These are phyloP conservation scores for Piezodorus guildinii DNA, from an alignment of 1,140 invertebrate genomes.

Conservation along the genomic window DNA sequence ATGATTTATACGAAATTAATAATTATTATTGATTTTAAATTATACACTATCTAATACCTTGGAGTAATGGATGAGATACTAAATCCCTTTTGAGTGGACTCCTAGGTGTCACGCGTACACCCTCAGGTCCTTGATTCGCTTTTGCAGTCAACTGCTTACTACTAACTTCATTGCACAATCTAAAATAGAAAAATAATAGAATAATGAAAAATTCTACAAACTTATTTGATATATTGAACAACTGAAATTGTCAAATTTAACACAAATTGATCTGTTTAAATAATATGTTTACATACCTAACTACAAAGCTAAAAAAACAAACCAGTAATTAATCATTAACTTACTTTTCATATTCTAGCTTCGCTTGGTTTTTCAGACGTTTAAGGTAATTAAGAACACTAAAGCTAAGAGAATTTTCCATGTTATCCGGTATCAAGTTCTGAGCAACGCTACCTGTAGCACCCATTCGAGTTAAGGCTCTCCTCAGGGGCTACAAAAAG, in stretches of 20 bases:
- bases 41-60: slow-evolving; percentile 34
- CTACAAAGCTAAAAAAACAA: no score
- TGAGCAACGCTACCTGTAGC: slow-evolving; percentile 59
- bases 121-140: slow-evolving; percentile 38
- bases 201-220: no score
- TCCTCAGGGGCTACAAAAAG: slow-evolving; percentile 70
- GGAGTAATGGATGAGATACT: slow-evolving; percentile 60
- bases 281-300: no score
- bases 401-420: slow-evolving; percentile 87
- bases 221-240: no score
- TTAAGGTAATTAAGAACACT: slow-evolving; percentile 90
- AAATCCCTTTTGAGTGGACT: slow-evolving; percentile 61
- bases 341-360: slow-evolving; percentile 80
- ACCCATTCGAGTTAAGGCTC: slow-evolving; percentile 79
- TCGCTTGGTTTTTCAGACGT: slow-evolving; percentile 89
- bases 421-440: slow-evolving; percentile 76
- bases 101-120: slow-evolving; percentile 56
- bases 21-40: no score
- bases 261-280: no score
- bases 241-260: no score
- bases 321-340: background rate
- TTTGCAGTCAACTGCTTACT: slow-evolving; percentile 28
- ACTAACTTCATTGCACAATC: slow-evolving; percentile 59
- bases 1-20: no score
- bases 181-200: slow-evolving; percentile 13